phyloP scores from a whole-genome alignment of 2,797 vertebrate species.

The Denticeps clupeoides region DNA sequence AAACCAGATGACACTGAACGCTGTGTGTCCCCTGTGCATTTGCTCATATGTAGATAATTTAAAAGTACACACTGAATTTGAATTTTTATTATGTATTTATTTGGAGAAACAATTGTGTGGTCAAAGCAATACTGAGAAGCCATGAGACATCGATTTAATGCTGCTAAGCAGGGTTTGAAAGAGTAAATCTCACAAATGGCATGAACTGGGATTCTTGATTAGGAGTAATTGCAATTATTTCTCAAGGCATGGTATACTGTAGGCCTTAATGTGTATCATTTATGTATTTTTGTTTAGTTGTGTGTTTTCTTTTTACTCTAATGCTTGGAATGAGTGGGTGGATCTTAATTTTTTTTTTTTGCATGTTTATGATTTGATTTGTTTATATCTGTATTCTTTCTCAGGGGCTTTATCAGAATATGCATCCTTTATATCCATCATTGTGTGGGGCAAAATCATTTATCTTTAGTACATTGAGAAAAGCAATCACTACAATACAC shows the following conservation, averaged over 20 bases:
- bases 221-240: constrained; percentile 18
- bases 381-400: constrained; percentile 26
- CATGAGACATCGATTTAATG: constrained; percentile 14
- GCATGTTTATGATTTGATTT: constrained; percentile 27
- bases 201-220: constrained; percentile 23
- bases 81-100: constrained; percentile 37
- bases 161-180: constrained; percentile 13
- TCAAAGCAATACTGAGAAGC: constrained; percentile 16
- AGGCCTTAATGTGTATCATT: constrained; percentile 19
- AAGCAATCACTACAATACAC: constrained; percentile 22
- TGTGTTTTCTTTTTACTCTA: constrained; percentile 17
- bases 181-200: constrained; percentile 15
- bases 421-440: constrained; percentile 12
- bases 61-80: constrained; percentile 34
- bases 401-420: constrained; percentile 30
- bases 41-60: constrained; percentile 1
- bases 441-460: background rate
- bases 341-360: constrained; percentile 18
- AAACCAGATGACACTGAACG: background rate
- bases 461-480: constrained; percentile 11
- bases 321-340: background rate
- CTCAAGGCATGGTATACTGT: constrained; percentile 13
- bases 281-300: constrained; percentile 12
- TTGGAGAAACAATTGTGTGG: constrained; percentile 17
- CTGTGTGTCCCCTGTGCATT: background rate